Evolutionary conservation across 2,888 invertebrate species (phyloP), one percentile per base, ranked within the genome.

Genomic region (Hybos culiciformis): DNA sequence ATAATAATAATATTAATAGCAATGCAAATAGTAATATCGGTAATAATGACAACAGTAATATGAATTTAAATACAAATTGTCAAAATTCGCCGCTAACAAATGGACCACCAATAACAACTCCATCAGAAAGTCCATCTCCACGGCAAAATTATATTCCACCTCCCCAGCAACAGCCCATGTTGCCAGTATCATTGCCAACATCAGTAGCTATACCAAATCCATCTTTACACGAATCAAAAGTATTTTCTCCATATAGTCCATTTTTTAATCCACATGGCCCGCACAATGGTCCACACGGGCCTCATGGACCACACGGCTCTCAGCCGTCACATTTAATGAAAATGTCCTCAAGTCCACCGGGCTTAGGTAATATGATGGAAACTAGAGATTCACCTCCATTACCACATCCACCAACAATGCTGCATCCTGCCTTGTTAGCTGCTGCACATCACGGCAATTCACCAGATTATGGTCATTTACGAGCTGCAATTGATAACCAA

Each of bases 131-230:
- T n/a, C 18, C 24, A 24, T 3, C 24, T 5, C 45, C 36, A 31
- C 37, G 32, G 23, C 36, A 41, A 12, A 36, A 47, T 34, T 24
- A 43, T 20, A 7, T 14, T 5, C 32, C 49, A 24, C 42, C 44
- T 20, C 24, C 50, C 43, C 42, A 47, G 33, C 39, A 52, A 45
- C 46, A 54, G 42, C 83, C 88, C 45, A 85, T 90, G 71, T 76
- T 91, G 70, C 83, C 83, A 53, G 82, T 83, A 52, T 85, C 88
- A 58, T 74, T 93, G 64, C 92, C 93, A 53, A 94, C 93, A 47
- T 87, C 91, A 49, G 93, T 94, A 61, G 93, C 94, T 63, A 93
- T 94, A 66, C 88, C 93, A 47, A 94, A 94, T 69, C 94, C 94
- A 46, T 86, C 90, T 62, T 75, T 94, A 56, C 91, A 92, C 72